Base-by-base conservation (phyloP, 2,113 vertebrate genomes). In the Cichladusa arquata region DNA sequence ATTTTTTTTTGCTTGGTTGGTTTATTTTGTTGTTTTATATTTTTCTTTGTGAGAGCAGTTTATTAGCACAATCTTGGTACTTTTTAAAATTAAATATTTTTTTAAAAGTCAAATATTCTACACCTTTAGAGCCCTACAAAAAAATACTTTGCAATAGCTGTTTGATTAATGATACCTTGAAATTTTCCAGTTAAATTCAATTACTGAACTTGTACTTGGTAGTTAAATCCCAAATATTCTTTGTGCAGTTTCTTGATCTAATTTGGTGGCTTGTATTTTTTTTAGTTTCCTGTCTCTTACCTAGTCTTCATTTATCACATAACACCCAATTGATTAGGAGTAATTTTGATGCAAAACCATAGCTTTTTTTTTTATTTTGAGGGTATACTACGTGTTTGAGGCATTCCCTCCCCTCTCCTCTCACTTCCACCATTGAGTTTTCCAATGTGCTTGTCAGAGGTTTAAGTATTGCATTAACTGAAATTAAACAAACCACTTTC, bases 1-100 rank as follows among this genome's bases (percentile, higher is more conserved):
- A 8, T 24, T 53, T 3, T 25, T 33, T 20, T 6, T 33, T 50
- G 2, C 7, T 50, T 25, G 5, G 0, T 51, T 50, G 4, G 3
- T 26, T 8, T 6, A 78, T 87, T 13, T n/a, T 31, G 7, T 3
- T 57, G 9, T 4, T 57, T 33, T n/a, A 8, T 20, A 16, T 5
- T 18, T 29, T 20, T 45, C 15, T 57, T 36, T 51, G 10, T 66
- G 5, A 85, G 12, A 13, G 3, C 8, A n/a, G 1, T 9, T 65
- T 45, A 38, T 54, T 76, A 56, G 38, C 4, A 33, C 4, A 34
- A 3, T 7, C 6, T 50, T 2, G 5, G 8, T 33, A 36, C 26
- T 18, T 71, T 48, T 29, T 1, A 31, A 47, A 45, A 4, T 23
- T 33, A 64, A 74, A 70, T 23, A 22, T 36, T 42, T 42, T 42